A percentile compares a stretch with the other conserved stretches of the same genome.
Conservation (phyloP, 1,140 invertebrate genomes). For the Drosophila athabasca region DNA sequence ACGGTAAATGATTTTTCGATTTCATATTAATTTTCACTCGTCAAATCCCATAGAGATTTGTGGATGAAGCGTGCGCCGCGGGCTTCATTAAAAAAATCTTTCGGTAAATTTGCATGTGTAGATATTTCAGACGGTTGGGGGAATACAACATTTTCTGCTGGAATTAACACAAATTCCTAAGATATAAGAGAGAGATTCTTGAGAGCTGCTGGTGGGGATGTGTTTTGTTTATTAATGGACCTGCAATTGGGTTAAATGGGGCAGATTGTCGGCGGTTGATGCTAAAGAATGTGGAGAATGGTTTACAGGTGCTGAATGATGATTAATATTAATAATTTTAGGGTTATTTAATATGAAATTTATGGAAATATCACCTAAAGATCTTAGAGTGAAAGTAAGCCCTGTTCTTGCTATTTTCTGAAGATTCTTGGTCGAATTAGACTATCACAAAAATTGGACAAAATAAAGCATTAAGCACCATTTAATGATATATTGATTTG, state of each 20-base stretch:
- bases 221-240: slow-evolving; percentile 36
- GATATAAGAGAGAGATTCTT: slow-evolving; percentile 16
- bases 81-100: slow-evolving; percentile 73
- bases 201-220: slow-evolving; percentile 14
- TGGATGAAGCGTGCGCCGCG: slow-evolving; percentile 11
- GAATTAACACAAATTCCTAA: slow-evolving; percentile 43
- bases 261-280: slow-evolving; percentile 12
- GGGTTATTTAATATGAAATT: too few species aligned
- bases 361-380: too few species aligned
- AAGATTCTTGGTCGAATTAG: too few species aligned
- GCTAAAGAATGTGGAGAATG: background rate
- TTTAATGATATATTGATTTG: too few species aligned
- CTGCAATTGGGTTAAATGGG: slow-evolving; percentile 15
- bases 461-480: too few species aligned
- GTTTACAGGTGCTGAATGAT: too few species aligned
- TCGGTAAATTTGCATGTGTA: slow-evolving; percentile 45
- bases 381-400: too few species aligned
- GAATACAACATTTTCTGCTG: slow-evolving; percentile 5
- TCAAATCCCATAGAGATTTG: slow-evolving; percentile 75
- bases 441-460: too few species aligned
- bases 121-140: background rate
- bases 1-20: slow-evolving; percentile 79
- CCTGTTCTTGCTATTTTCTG: too few species aligned
- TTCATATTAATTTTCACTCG: slow-evolving; percentile 71
- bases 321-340: background rate